phyloP scores from a whole-genome alignment of 1,140 invertebrate genomes.

The Planococcus citri region DNA sequence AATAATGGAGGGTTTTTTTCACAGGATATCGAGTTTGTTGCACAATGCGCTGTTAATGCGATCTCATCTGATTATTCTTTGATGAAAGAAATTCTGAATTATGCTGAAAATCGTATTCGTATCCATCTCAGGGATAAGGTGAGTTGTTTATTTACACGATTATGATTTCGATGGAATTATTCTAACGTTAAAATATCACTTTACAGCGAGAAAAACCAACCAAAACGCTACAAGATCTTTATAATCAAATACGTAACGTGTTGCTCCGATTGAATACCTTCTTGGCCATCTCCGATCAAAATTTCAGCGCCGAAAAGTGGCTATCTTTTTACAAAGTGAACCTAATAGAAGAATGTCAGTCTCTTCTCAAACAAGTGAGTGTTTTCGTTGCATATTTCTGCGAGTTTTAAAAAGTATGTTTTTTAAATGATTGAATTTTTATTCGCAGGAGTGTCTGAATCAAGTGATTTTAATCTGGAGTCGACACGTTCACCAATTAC shows the following conservation, averaged over 20 bases:
- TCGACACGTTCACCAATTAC: not conserved
- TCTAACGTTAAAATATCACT: not conserved
- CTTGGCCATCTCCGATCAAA: not conserved
- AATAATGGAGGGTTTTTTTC: not conserved
- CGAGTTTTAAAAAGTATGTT: no score
- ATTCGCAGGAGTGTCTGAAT: not conserved
- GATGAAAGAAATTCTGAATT: not conserved
- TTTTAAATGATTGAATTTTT: no score
- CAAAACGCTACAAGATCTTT: not conserved
- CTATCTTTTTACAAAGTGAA: not conserved
- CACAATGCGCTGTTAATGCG: not conserved
- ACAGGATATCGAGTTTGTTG: slow-evolving; percentile 5
- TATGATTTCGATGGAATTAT: not conserved
- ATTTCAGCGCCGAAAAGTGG: not conserved
- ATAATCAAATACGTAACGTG: not conserved
- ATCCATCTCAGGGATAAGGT: not conserved
- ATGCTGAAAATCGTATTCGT: not conserved
- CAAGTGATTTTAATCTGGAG: slow-evolving; percentile 7
- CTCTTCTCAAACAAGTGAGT: not conserved
- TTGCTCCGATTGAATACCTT: not conserved
- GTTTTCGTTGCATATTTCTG: not conserved
- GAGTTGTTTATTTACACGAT: not conserved
- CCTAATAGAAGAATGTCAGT: not conserved
- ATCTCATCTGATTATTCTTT: not conserved
- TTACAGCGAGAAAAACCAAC: not conserved